Evolutionary conservation across 2,888 invertebrate species (phyloP).

Genomic region (Leptothorax acervorum): DNA sequence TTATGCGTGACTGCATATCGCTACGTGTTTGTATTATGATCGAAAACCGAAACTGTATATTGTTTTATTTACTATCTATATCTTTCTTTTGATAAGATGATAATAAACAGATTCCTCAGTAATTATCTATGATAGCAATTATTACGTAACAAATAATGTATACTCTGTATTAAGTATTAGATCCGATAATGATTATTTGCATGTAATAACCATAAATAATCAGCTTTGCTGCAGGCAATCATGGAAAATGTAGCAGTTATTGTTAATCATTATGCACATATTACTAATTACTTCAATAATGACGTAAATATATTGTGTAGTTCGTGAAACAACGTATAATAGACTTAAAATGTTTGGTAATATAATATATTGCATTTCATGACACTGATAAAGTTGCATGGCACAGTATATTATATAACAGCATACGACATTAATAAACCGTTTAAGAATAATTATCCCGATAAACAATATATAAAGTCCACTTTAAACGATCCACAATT

Average conservation of each 20-base stretch:
- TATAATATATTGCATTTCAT: neutral
- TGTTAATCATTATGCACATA: conserved; percentile 34
- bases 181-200: conserved; percentile 31
- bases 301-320: conserved; percentile 18
- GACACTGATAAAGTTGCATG: neutral
- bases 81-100: neutral
- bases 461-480: neutral
- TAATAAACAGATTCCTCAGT: conserved; percentile 19
- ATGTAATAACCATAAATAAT: conserved; percentile 34
- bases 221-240: conserved; percentile 4
- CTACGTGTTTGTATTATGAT: neutral
- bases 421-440: neutral
- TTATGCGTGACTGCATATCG: neutral
- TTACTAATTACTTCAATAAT: conserved; percentile 40
- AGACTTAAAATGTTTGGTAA: conserved; percentile 6
- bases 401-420: neutral
- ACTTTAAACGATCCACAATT: neutral
- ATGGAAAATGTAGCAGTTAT: conserved; percentile 34
- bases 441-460: neutral
- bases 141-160: conserved; percentile 16
- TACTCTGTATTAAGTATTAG: conserved; percentile 58
- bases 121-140: conserved; percentile 26
- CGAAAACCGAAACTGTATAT: neutral
- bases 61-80: neutral
- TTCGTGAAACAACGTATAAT: conserved; percentile 8